These are phyloP conservation scores for Drosophila asahinai DNA, from an alignment of 1,140 invertebrate species.

Conservation along the genomic window DNA sequence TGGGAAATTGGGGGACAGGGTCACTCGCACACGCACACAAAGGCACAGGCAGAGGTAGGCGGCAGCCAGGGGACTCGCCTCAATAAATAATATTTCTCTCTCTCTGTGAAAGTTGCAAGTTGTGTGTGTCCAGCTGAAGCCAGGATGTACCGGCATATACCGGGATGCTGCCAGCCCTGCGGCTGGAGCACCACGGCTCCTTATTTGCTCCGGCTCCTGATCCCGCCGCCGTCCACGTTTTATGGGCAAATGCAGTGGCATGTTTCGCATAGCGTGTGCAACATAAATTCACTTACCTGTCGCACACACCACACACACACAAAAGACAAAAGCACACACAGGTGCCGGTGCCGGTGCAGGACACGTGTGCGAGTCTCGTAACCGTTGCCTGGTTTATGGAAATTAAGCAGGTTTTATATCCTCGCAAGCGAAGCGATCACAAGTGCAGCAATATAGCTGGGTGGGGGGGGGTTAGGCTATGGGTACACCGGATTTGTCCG, in stretches of 20 bases:
- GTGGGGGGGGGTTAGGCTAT: too few relatives aligned
- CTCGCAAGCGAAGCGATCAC: slow-evolving; percentile 24
- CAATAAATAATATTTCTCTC: slow-evolving; percentile 73
- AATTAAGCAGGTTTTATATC: slow-evolving; percentile 62
- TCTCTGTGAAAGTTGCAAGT: slow-evolving; percentile 27
- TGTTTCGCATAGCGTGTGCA: slow-evolving; percentile 77
- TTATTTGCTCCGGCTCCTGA: slow-evolving; percentile 26
- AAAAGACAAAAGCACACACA: slow-evolving; percentile 16
- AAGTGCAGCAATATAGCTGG: slow-evolving; percentile 3
- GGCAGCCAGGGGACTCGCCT: slow-evolving; percentile 17
- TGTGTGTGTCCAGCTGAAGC: slow-evolving; percentile 43
- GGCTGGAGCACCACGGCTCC: slow-evolving; percentile 6
- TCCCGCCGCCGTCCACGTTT: slow-evolving; percentile 43
- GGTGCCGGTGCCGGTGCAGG: slow-evolving; percentile 16
- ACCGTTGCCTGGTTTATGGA: slow-evolving; percentile 65
- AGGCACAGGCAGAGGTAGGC: slow-evolving; percentile 43
- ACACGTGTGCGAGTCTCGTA: slow-evolving; percentile 53
- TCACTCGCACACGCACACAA: slow-evolving; percentile 3
- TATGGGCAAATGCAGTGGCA: slow-evolving; percentile 78
- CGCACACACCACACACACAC: slow-evolving; percentile 48
- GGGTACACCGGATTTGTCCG: not conserved
- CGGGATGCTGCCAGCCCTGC: slow-evolving; percentile 39
- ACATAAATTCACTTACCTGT: slow-evolving; percentile 79
- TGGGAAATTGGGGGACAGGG: slow-evolving; percentile 10
- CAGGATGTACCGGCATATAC: slow-evolving; percentile 27